These are phyloP conservation scores for Xiphorhynchus elegans DNA, from an alignment of 2,113 vertebrate species.

Conservation along the genomic window DNA sequence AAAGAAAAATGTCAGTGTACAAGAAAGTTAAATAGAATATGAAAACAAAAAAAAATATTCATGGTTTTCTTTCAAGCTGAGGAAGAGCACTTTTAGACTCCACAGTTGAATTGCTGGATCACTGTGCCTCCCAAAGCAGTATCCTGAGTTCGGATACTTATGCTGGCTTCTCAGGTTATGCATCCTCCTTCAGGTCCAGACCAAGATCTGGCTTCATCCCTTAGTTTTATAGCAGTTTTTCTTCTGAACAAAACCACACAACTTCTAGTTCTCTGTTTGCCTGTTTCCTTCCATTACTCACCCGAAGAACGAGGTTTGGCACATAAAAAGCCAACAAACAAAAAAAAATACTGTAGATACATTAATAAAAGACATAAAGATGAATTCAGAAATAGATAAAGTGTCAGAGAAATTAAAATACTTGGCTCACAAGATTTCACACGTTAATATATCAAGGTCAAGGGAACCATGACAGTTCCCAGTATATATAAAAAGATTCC, in stretches of 20 bases:
- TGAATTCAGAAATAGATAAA: neutral
- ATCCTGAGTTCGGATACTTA: neutral
- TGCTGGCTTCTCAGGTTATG: neutral
- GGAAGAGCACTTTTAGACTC: neutral
- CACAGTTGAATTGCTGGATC: neutral
- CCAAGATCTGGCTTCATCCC: neutral
- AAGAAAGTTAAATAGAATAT: neutral
- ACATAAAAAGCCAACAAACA: neutral
- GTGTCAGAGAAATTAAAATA: neutral
- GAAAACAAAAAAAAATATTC: neutral
- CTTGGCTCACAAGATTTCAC: neutral
- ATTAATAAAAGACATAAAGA: neutral
- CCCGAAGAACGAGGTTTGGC: slow-evolving; percentile 11
- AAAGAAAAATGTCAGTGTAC: neutral
- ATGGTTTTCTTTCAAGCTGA: neutral
- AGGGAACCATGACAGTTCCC: neutral
- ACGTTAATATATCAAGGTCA: neutral
- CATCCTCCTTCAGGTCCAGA: neutral
- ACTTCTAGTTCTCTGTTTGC: neutral
- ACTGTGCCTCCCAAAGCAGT: neutral
- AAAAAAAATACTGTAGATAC: neutral
- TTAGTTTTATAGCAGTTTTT: neutral
- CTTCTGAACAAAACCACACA: neutral
- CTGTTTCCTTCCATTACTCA: slow-evolving; percentile 24
- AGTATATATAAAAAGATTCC: neutral